Conservation (phyloP, 2,888 invertebrate genomes). For the Anagyrus pseudococci region DNA sequence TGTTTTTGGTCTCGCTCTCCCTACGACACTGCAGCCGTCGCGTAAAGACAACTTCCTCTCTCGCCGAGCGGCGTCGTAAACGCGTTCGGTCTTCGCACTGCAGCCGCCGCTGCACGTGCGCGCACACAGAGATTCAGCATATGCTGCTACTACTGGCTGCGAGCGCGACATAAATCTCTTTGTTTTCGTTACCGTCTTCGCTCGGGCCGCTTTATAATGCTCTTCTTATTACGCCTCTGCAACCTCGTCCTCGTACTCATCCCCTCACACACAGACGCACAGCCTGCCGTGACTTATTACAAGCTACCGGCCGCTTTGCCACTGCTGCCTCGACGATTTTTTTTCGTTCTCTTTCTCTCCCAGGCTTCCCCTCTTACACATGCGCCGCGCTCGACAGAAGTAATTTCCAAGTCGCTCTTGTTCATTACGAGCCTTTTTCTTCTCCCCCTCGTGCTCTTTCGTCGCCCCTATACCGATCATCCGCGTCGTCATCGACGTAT, state of each 20-base stretch:
- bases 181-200: conserved; percentile 28
- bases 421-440: not conserved
- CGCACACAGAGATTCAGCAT: conserved; percentile 1
- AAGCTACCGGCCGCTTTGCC: conserved; percentile 14
- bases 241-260: too few species aligned
- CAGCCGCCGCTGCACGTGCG: not conserved
- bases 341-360: not conserved
- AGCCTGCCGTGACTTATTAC: conserved; percentile 26
- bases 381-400: too few species aligned
- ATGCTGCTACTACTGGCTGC: not conserved
- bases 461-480: conserved; percentile 15
- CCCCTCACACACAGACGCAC: not conserved
- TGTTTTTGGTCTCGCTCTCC: too few species aligned
- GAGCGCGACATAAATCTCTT: conserved; percentile 26
- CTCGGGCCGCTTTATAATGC: conserved; percentile 12
- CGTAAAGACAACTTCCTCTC: too few species aligned
- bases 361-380: too few species aligned
- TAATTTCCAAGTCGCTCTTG: conserved; percentile 18
- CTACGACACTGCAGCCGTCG: too few species aligned
- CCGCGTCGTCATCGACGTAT: conserved; percentile 8
- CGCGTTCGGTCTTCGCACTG: too few species aligned
- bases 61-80: too few species aligned
- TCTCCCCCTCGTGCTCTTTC: conserved; percentile 2
- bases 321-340: not conserved
- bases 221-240: conserved; percentile 18